phyloP scores from a whole-genome alignment of 1,140 invertebrate genomes.

The Zaprionus vittiger region DNA sequence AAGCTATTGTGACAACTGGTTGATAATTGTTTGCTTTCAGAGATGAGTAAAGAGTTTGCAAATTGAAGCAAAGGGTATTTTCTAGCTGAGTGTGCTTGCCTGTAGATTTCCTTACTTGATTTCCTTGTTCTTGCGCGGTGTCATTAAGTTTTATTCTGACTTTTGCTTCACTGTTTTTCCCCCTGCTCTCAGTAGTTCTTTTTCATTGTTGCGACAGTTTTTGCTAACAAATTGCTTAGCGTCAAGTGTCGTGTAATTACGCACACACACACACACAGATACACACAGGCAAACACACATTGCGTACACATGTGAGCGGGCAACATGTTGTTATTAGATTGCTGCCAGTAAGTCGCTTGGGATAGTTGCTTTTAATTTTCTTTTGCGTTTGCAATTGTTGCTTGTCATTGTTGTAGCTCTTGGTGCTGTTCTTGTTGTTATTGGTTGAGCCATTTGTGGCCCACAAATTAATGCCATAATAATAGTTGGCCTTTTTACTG shows the following conservation, averaged over 20 bases:
- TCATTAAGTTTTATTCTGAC: slow-evolving; percentile 81
- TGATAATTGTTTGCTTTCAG: no score
- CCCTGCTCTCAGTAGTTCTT: slow-evolving; percentile 61
- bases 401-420: slow-evolving; percentile 40
- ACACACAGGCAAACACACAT: slow-evolving; percentile 33
- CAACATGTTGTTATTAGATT: slow-evolving; percentile 82
- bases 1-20: no score
- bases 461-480: slow-evolving; percentile 79
- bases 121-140: slow-evolving; percentile 48
- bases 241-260: slow-evolving; percentile 84
- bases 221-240: slow-evolving; percentile 83
- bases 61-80: neutral
- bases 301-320: slow-evolving; percentile 28
- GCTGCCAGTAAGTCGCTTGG: slow-evolving; percentile 73
- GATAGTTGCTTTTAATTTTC: slow-evolving; percentile 79
- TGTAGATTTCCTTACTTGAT: neutral
- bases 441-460: slow-evolving; percentile 31
- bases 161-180: slow-evolving; percentile 63
- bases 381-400: slow-evolving; percentile 54
- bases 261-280: slow-evolving; percentile 29
- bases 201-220: slow-evolving; percentile 82
- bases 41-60: no score
- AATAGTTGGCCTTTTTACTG: slow-evolving; percentile 66
- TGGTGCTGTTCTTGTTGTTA: slow-evolving; percentile 18
- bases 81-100: neutral